Conservation (phyloP, 2,888 invertebrate genomes). For the Pedicia rivosa region DNA sequence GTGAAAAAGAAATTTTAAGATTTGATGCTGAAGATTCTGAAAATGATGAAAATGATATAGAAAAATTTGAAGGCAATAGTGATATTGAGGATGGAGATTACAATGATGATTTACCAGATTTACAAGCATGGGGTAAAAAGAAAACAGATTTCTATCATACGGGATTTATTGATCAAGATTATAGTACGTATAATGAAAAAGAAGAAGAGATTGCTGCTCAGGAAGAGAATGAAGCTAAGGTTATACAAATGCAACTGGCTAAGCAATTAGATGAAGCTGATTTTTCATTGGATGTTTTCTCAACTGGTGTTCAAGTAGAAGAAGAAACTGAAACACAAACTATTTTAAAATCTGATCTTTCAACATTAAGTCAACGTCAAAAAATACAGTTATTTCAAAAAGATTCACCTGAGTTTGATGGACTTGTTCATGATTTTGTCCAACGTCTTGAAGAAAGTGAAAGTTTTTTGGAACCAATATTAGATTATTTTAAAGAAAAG, state of each 20-base stretch:
- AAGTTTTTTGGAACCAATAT: conserved; percentile 47
- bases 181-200: conserved; percentile 42
- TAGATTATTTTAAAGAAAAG: conserved; percentile 42
- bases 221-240: conserved; percentile 72
- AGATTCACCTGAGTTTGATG: conserved; percentile 76
- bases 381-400: conserved; percentile 61
- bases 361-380: conserved; percentile 56
- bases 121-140: conserved; percentile 78
- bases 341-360: conserved; percentile 58
- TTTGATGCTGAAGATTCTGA: conserved; percentile 35
- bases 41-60: conserved; percentile 32
- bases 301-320: conserved; percentile 17
- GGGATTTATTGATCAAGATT: conserved; percentile 80
- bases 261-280: conserved; percentile 67
- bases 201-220: conserved; percentile 59
- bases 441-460: conserved; percentile 48
- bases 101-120: conserved; percentile 56
- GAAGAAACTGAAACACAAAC: conserved; percentile 25
- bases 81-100: conserved; percentile 62
- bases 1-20: conserved; percentile 46
- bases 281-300: conserved; percentile 45
- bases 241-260: conserved; percentile 58
- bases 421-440: conserved; percentile 64
- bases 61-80: conserved; percentile 38
- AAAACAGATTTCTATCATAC: conserved; percentile 67